Evolutionary conservation across 1,140 invertebrate genomes (phyloP).

Genomic region (Penaeus chinensis): DNA sequence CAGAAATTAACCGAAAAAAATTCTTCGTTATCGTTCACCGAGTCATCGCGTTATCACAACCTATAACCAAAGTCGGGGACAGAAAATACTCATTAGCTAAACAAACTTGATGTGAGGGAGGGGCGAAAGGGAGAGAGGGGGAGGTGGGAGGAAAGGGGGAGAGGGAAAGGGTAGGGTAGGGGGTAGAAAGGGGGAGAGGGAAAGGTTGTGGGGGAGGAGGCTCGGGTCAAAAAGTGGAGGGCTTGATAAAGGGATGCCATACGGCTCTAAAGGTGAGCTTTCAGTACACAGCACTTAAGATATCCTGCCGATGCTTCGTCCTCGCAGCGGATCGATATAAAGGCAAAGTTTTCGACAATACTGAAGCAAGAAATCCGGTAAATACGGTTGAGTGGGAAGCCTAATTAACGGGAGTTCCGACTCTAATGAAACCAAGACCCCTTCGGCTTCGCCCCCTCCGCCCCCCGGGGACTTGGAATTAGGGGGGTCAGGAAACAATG

Average conservation of each 20-base stretch:
- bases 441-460: conserved; percentile 7
- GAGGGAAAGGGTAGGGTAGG: not conserved
- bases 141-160: not conserved
- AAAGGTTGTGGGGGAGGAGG: not conserved
- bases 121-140: not conserved
- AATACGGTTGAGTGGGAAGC: conserved; percentile 17
- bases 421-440: not conserved
- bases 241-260: not conserved
- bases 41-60: too few relatives aligned
- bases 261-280: conserved; percentile 4
- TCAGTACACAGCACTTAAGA: too few relatives aligned
- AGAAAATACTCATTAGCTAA: not conserved
- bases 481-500: conserved; percentile 33
- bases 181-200: not conserved
- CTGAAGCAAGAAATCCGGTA: conserved; percentile 23
- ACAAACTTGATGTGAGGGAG: not conserved
- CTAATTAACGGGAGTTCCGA: conserved; percentile 21
- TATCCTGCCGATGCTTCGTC: too few relatives aligned
- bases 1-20: too few relatives aligned
- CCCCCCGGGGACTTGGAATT: conserved; percentile 42
- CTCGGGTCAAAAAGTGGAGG: not conserved
- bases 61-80: too few relatives aligned
- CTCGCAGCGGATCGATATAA: too few relatives aligned
- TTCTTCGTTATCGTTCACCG: too few relatives aligned
- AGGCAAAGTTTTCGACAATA: not conserved